Base-by-base conservation (phyloP, 2,888 invertebrate species). In the Acheta domesticus region DNA sequence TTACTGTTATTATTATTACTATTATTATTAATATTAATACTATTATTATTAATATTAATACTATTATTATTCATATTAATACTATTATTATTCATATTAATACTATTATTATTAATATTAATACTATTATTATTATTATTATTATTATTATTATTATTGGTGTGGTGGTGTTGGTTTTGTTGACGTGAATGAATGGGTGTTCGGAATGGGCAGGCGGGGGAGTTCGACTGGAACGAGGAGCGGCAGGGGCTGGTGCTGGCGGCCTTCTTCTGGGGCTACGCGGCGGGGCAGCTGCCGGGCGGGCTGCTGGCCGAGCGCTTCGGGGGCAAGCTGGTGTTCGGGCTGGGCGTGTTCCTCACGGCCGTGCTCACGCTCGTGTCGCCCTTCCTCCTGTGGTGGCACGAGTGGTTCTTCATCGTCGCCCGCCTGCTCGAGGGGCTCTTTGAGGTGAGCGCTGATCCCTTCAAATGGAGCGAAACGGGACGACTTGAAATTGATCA, bases 281-380 rank as follows among this genome's bases (percentile, higher is more conserved):
- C 94, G 21, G 86, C 93, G 82, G 94, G 94, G 75, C 94, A 94
- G 89, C 91, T 93, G 75, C 94, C 94, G 73, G 94, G 94, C 73
- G 94, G 94, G 1, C 89, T 94, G 84, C 89, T 97, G 87, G 95
- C 97, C 1, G 96, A 96, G 87, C 88, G 92, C 83, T 90, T 92
- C 85, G 97, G 98, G 73, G 97, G 96, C n/a, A 96, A 96, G 87
- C 88, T 93, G 82, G 91, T 97, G 4, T 96, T 94, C 85, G 96
- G 96, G 20, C 86, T 94, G 62, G 96, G 95, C 11, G 92, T 96
- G 1, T 88, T 96, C 77, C 87, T 95, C 75, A 95, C 96, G 8
- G 93, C 95, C 11, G 85, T 96, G 79, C 92, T 96, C 83, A 96
- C 96, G 0, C 88, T 97, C 23, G 86, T 96, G 20, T 95, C 94